phyloP scores from a whole-genome alignment of 2,797 vertebrate genomes.

The Sternotherus odoratus region DNA sequence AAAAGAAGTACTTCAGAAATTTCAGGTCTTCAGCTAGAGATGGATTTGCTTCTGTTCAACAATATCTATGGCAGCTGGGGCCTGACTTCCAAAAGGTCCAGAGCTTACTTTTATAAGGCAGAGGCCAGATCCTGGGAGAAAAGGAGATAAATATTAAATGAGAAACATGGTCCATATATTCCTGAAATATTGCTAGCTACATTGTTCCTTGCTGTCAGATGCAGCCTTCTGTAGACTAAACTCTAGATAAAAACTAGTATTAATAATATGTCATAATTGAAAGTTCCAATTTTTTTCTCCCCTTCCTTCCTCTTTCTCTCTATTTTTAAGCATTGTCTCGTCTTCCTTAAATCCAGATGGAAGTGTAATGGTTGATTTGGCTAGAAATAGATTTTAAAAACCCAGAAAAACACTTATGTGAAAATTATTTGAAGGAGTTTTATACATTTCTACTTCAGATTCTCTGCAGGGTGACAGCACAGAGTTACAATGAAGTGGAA shows the following conservation, averaged over 20 bases:
- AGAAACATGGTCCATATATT: background rate
- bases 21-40: background rate
- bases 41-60: background rate
- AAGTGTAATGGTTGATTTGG: background rate
- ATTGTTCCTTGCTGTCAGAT: background rate
- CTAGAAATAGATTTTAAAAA: background rate
- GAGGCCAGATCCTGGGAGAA: background rate
- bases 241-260: background rate
- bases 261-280: background rate
- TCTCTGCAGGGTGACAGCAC: background rate
- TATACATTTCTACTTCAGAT: background rate
- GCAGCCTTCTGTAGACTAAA: background rate
- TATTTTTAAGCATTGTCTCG: background rate
- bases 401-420: background rate
- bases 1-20: background rate
- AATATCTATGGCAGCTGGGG: background rate
- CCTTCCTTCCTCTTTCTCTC: background rate
- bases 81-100: background rate
- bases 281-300: background rate
- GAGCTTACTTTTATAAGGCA: background rate
- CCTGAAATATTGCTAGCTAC: background rate
- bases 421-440: background rate
- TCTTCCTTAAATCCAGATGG: background rate
- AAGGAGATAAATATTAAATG: background rate
- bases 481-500: background rate